Evolutionary conservation across 1,140 invertebrate species (phyloP).

Genomic region (Danaus plexippus): DNA sequence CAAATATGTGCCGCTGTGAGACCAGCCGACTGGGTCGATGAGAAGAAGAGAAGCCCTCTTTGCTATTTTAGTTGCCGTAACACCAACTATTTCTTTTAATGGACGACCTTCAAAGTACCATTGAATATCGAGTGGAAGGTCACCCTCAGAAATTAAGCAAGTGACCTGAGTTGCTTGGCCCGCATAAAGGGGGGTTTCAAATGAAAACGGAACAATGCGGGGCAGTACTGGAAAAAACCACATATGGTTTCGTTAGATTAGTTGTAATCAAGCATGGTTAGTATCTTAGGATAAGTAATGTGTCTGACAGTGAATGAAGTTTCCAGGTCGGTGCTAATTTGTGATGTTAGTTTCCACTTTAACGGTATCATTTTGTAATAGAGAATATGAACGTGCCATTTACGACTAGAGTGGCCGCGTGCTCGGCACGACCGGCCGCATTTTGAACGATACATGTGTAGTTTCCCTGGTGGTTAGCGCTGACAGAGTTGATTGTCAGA

Average conservation of each 20-base stretch:
- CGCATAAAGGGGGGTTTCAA: constrained; percentile 78
- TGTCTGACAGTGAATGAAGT: constrained; percentile 36
- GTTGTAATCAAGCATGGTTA: constrained; percentile 55
- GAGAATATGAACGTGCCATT: constrained; percentile 69
- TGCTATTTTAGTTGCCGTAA: constrained; percentile 76
- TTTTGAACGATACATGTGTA: constrained; percentile 80
- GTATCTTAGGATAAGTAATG: constrained; percentile 41
- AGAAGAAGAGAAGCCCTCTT: constrained; percentile 79
- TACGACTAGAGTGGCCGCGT: constrained; percentile 73
- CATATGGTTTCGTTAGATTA: constrained; percentile 51
- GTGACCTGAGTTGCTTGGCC: constrained; percentile 82
- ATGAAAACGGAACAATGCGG: constrained; percentile 81
- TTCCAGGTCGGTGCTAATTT: constrained; percentile 38
- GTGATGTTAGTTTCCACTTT: constrained; percentile 58
- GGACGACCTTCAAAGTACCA: constrained; percentile 81
- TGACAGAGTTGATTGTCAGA: constrained; percentile 73
- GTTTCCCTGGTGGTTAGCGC: constrained; percentile 73
- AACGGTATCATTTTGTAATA: constrained; percentile 27
- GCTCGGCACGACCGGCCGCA: constrained; percentile 74
- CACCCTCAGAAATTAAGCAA: constrained; percentile 85
- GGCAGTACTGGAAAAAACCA: constrained; percentile 79
- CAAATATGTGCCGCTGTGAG: constrained; percentile 86
- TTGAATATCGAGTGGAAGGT: constrained; percentile 85
- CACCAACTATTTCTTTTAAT: constrained; percentile 73
- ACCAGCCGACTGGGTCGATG: constrained; percentile 86